These are phyloP conservation scores for Chouioia cunea DNA, from an alignment of 2,888 invertebrate genomes.

Conservation along the genomic window DNA sequence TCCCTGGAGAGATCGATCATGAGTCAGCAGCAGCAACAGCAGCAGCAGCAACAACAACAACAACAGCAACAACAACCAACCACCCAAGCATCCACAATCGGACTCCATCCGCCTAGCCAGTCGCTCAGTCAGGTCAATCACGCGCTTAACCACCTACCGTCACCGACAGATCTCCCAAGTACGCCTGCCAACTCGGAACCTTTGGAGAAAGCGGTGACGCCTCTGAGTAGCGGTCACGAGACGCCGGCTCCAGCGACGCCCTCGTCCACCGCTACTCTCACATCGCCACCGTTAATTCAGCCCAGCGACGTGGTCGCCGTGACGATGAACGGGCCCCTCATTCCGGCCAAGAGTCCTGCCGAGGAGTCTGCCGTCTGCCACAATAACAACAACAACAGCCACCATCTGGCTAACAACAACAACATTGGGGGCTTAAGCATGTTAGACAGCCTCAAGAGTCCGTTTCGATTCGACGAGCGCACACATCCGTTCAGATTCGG, in stretches of 20 bases:
- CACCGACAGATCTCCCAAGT: conserved; percentile 69
- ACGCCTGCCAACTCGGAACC: conserved; percentile 63
- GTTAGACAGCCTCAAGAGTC: conserved; percentile 73
- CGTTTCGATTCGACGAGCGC: conserved; percentile 87
- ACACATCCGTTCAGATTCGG: conserved; percentile 85
- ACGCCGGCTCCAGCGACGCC: conserved; percentile 70
- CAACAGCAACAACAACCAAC: conserved; percentile 56
- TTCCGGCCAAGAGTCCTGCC: conserved; percentile 64
- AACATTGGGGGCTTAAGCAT: conserved; percentile 68
- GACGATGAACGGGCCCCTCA: conserved; percentile 45
- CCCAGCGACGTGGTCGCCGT: conserved; percentile 52
- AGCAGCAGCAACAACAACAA: conserved; percentile 60
- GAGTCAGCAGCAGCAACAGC: conserved; percentile 63
- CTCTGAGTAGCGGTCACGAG: conserved; percentile 69
- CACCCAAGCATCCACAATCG: conserved; percentile 56
- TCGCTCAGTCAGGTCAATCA: conserved; percentile 69
- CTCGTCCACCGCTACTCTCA: conserved; percentile 64
- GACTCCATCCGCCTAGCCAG: conserved; percentile 54
- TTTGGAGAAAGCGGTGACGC: conserved; percentile 68
- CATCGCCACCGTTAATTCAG: conserved; percentile 63
- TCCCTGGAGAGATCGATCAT: conserved; percentile 73
- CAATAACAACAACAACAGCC: conserved; percentile 69
- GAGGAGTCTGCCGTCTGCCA: conserved; percentile 64
- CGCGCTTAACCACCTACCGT: conserved; percentile 70
- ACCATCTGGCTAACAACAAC: conserved; percentile 68